These are phyloP conservation scores for Megaleporinus macrocephalus DNA, from an alignment of 2,113 vertebrate genomes.

Conservation along the genomic window DNA sequence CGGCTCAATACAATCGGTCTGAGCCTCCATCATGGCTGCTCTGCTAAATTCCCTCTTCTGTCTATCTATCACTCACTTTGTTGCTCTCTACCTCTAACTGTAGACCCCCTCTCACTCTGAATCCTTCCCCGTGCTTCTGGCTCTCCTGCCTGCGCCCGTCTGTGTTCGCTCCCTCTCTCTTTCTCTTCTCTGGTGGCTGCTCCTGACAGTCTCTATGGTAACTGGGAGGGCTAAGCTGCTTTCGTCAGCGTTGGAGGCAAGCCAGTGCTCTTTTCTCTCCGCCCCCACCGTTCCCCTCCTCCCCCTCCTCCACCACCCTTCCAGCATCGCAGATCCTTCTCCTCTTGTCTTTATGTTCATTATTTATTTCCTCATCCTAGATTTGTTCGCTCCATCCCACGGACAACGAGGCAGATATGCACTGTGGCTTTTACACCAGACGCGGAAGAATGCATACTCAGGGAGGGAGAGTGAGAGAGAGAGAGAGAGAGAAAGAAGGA, in stretches of 20 bases:
- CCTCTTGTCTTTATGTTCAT: conserved; percentile 35
- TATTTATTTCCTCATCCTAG: conserved; percentile 42
- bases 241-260: conserved; percentile 83
- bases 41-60: conserved; percentile 41
- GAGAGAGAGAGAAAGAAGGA: neutral
- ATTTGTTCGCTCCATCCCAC: conserved; percentile 14
- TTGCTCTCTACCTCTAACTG: conserved; percentile 62
- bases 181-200: conserved; percentile 76
- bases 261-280: conserved; percentile 79
- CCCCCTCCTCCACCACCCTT: conserved; percentile 45
- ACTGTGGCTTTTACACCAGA: neutral
- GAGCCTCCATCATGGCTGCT: conserved; percentile 85
- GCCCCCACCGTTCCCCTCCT: conserved; percentile 64
- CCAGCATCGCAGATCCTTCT: conserved; percentile 43
- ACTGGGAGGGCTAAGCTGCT: conserved; percentile 88
- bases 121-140: conserved; percentile 54
- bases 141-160: conserved; percentile 67
- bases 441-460: neutral
- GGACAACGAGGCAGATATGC: neutral
- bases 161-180: conserved; percentile 67
- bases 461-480: neutral
- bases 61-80: conserved; percentile 59
- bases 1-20: conserved; percentile 84
- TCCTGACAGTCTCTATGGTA: conserved; percentile 91
- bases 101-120: conserved; percentile 27